Percentiles rank a stretch among this genome's conserved stretches.
These are phyloP conservation scores for Turnix velox DNA, from an alignment of 2,113 vertebrate species.

Conservation along the genomic window DNA sequence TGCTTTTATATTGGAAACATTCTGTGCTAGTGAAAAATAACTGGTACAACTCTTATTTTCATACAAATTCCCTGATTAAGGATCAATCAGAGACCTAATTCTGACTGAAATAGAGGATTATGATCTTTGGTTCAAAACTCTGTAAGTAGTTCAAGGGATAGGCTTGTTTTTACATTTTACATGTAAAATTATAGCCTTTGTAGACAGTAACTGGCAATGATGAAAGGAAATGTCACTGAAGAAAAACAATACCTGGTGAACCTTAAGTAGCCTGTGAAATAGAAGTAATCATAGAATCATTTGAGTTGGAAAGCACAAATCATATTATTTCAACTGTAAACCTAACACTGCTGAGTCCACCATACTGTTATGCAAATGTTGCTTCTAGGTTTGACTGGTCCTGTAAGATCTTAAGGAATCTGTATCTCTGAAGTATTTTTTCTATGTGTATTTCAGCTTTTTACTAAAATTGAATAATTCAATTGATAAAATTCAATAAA, in stretches of 20 bases:
- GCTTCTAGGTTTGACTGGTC: not conserved
- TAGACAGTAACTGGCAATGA: not conserved
- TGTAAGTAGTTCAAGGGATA: not conserved
- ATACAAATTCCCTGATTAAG: not conserved
- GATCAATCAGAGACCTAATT: not conserved
- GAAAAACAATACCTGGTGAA: not conserved
- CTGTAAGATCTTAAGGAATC: not conserved
- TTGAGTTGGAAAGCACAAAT: not conserved
- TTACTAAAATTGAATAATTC: not conserved
- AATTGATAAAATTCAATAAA: not conserved
- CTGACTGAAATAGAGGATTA: not conserved
- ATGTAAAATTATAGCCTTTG: not conserved
- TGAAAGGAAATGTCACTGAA: not conserved
- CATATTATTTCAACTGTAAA: accelerated
- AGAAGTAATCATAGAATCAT: not conserved
- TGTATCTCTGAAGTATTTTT: not conserved
- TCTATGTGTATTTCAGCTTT: no score
- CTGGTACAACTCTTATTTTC: not conserved
- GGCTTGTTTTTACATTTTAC: not conserved
- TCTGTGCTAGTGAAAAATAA: not conserved
- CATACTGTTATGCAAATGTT: not conserved
- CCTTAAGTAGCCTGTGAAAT: not conserved
- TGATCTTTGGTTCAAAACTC: not conserved
- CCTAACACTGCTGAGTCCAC: not conserved
- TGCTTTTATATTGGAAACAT: not conserved